These are phyloP conservation scores for Anser cygnoides DNA, from an alignment of 2,113 vertebrate genomes.

Conservation along the genomic window DNA sequence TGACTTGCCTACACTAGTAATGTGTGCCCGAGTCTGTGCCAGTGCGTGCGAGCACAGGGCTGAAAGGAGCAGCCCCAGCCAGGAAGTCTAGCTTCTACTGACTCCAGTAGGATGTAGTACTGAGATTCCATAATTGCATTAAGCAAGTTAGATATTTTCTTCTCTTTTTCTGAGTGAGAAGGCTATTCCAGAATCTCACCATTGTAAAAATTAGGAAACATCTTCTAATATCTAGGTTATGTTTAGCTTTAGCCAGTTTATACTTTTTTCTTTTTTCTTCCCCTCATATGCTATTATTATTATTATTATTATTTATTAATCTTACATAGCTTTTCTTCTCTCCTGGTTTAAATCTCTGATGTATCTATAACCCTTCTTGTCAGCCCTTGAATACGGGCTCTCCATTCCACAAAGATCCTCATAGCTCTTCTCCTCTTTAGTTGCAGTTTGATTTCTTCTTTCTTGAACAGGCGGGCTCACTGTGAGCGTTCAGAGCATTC, in stretches of 20 bases:
- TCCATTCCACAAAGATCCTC: not conserved
- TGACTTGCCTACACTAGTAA: not conserved
- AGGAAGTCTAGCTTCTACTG: not conserved
- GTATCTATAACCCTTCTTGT: not conserved
- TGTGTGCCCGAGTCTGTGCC: not conserved
- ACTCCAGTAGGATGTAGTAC: not conserved
- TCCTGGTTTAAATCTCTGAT: not conserved
- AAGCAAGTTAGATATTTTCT: not conserved
- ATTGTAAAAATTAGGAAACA: not conserved
- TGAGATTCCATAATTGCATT: not conserved
- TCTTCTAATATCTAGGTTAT: not conserved
- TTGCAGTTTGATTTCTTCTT: not conserved
- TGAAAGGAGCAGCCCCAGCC: not conserved
- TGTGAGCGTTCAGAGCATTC: not conserved
- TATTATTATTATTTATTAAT: not conserved
- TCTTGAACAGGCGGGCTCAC: not conserved
- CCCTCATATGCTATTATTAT: not conserved
- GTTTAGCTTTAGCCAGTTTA: not conserved
- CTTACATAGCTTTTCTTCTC: not conserved
- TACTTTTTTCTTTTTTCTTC: not conserved
- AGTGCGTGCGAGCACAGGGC: not conserved
- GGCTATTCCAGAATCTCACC: not conserved
- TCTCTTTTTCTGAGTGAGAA: not conserved
- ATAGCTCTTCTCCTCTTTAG: not conserved
- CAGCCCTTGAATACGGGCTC: not conserved